Evolutionary conservation across 2,113 vertebrate species (phyloP), one percentile per base, ranked within the genome.

Genomic region (Heterotis niloticus): DNA sequence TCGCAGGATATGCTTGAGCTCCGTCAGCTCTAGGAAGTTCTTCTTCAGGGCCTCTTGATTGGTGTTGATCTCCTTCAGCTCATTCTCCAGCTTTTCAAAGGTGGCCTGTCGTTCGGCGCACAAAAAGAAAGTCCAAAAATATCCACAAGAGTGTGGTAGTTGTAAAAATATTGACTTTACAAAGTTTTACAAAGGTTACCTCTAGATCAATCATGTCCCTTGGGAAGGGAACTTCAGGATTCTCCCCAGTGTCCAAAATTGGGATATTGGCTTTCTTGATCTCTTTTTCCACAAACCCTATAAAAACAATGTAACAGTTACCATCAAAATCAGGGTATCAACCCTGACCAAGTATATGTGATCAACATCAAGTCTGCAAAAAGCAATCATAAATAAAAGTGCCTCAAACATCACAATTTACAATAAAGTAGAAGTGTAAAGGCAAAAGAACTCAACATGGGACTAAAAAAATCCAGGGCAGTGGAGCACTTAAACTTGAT

Each of bases 271-370:
- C 98, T 84, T 96, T 97, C 85, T 95, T 96, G 78, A 99, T 98
- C 88, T 99, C 98, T 87, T 99, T 99, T 83, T 99, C 98, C 73
- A 99, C 98, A 92, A 98, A 99, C 62, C 98, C 98, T 99, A 77
- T 1, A 26, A 13, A n/a, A 67, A 73, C 5, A 78, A 14, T 57
- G 34, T 26, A 72, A 51, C 16, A 81, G 16, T 5, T 62, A 75
- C 26, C n/a, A 34, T 60, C 24, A 62, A n/a, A 62, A 75, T 17
- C 57, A 34, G 5, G n/a, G n/a, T n/a, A n/a, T n/a, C n/a, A n/a
- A n/a, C n/a, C n/a, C n/a, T n/a, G n/a, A n/a, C n/a, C n/a, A n/a
- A n/a, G n/a, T n/a, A n/a, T n/a, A n/a, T n/a, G n/a, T n/a, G n/a
- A n/a, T n/a, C n/a, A n/a, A n/a, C n/a, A n/a, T n/a, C n/a, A n/a